Percentiles rank a stretch among this genome's conserved stretches.
These are phyloP conservation scores for Probaryconus sp. DNA, from an alignment of 1,140 invertebrate species.

Conservation along the genomic window DNA sequence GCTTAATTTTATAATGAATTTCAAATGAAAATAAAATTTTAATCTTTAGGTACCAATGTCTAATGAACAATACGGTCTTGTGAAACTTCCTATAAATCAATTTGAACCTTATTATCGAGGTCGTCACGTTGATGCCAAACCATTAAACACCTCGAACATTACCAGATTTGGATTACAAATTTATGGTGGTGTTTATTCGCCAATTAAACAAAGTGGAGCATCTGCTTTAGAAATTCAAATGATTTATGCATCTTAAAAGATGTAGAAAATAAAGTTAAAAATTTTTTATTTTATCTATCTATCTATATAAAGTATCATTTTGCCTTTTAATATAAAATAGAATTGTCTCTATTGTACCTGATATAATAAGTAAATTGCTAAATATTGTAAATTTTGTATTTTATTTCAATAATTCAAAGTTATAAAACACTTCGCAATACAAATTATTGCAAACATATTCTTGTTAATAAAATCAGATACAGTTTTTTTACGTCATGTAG, in stretches of 20 bases:
- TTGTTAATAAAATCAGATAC: no score
- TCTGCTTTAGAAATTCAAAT: slow-evolving; percentile 83
- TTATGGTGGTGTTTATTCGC: slow-evolving; percentile 84
- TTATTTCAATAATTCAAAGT: no score
- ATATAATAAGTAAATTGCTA: no score
- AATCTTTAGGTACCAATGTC: slow-evolving; percentile 76
- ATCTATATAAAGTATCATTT: slow-evolving; percentile 7
- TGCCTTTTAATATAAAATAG: no score
- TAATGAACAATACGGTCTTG: slow-evolving; percentile 77
- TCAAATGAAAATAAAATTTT: not conserved
- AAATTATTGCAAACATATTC: no score
- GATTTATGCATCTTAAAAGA: slow-evolving; percentile 70
- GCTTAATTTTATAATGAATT: slow-evolving; percentile 5
- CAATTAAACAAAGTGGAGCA: slow-evolving; percentile 82
- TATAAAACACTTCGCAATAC: no score
- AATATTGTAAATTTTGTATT: no score
- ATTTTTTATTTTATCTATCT: not conserved
- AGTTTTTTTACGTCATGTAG: no score
- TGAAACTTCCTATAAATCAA: slow-evolving; percentile 78
- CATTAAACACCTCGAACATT: slow-evolving; percentile 80
- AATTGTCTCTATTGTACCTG: no score
- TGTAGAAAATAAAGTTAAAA: slow-evolving; percentile 15
- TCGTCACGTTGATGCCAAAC: slow-evolving; percentile 78
- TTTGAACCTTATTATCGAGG: slow-evolving; percentile 84
- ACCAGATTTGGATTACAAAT: slow-evolving; percentile 83